Percentiles rank a stretch among this genome's conserved stretches.
Conservation (phyloP, 2,797 vertebrate species). For the Premnoplex brunnescens region DNA sequence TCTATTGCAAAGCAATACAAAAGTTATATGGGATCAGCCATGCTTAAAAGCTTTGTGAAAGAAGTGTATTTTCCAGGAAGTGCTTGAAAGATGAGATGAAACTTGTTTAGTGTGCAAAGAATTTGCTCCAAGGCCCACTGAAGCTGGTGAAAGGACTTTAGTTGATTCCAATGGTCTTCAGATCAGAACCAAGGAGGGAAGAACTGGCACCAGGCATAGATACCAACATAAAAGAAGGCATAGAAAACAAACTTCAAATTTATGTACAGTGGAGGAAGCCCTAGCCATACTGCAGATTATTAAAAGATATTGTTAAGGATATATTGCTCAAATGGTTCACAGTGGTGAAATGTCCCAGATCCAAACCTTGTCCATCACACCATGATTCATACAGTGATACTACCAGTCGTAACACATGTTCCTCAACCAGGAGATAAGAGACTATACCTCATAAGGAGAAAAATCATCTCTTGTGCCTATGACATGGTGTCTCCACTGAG, state of each 20-base stretch:
- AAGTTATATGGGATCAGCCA: background rate
- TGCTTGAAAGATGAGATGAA: conserved; percentile 41
- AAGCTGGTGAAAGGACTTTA: conserved; percentile 4
- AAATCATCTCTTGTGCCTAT: background rate
- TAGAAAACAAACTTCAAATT: background rate
- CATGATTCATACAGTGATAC: background rate
- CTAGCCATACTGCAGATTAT: background rate
- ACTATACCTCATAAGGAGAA: background rate
- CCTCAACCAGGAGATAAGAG: background rate
- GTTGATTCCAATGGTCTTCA: background rate
- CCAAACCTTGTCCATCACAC: background rate
- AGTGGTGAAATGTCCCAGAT: background rate
- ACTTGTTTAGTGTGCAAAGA: background rate
- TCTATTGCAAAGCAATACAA: background rate
- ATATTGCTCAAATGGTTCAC: background rate
- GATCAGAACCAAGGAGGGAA: background rate
- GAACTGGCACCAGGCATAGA: background rate
- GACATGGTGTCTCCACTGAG: background rate
- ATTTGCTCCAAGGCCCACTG: conserved; percentile 41
- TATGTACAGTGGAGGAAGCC: background rate
- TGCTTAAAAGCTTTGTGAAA: conserved; percentile 33
- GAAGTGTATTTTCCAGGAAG: conserved; percentile 42
- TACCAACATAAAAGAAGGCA: background rate
- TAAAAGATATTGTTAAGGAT: background rate
- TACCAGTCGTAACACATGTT: background rate